Percentiles rank a stretch among this genome's conserved stretches.
These are phyloP conservation scores for Cnemophilus loriae DNA, from an alignment of 2,113 vertebrate species.

Conservation along the genomic window DNA sequence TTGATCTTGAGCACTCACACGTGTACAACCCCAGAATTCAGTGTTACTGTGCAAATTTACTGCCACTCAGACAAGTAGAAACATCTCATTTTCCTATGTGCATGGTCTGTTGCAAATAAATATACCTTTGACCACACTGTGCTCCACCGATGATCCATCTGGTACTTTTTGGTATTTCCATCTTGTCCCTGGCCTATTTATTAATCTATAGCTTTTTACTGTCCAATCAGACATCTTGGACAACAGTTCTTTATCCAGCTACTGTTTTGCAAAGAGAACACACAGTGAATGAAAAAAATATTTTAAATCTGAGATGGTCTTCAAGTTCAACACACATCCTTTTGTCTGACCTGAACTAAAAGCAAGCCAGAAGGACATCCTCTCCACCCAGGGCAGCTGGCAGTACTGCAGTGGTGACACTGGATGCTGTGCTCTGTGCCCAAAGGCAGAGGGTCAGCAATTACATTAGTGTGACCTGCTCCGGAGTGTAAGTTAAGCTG, in stretches of 20 bases:
- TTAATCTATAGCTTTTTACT: not conserved
- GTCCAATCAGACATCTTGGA: not conserved
- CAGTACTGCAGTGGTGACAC: not conserved
- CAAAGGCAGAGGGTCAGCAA: not conserved
- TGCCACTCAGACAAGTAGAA: not conserved
- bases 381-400: not conserved
- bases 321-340: not conserved
- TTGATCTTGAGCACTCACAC: not conserved
- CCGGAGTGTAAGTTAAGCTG: not conserved
- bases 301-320: not conserved
- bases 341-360: not conserved
- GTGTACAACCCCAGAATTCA: not conserved
- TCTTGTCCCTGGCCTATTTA: not conserved
- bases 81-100: not conserved
- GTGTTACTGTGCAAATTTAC: not conserved
- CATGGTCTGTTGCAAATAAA: not conserved
- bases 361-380: not conserved
- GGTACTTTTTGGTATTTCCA: not conserved
- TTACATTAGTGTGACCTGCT: not conserved
- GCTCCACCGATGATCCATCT: not conserved
- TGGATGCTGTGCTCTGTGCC: not conserved
- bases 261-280: not conserved
- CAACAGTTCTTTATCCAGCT: not conserved
- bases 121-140: not conserved
- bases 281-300: fast-evolving